Evolutionary conservation across 2,113 vertebrate species (phyloP).

Genomic region (Nycticorax nycticorax): DNA sequence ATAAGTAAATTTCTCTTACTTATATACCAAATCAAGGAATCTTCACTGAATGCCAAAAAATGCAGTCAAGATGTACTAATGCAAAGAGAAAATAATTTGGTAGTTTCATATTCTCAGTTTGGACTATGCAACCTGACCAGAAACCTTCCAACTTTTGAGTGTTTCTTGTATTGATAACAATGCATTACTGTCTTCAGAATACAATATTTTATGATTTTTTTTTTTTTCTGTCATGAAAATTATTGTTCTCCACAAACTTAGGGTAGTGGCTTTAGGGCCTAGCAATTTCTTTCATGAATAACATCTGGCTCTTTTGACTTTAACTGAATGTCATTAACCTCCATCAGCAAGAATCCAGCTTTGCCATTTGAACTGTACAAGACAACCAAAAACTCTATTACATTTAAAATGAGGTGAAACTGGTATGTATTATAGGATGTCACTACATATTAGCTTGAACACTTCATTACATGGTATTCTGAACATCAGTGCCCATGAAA

Average conservation of each 20-base stretch:
- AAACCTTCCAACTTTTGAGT: background rate
- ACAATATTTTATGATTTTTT: too few relatives aligned
- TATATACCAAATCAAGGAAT: background rate
- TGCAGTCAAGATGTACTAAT: background rate
- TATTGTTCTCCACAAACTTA: background rate
- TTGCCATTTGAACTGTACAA: background rate
- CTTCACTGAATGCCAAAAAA: background rate
- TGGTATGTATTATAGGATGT: rapidly evolving
- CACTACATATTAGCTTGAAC: background rate
- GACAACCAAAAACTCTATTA: background rate
- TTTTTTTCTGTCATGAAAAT: background rate
- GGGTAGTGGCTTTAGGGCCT: background rate
- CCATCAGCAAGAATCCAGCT: background rate
- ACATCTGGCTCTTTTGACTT: background rate
- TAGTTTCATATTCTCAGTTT: background rate
- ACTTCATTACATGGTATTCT: background rate
- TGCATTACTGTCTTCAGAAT: background rate
- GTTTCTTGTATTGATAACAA: background rate
- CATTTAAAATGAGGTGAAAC: background rate
- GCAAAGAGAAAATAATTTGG: background rate
- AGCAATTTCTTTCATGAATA: background rate
- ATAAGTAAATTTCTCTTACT: background rate
- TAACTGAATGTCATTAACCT: background rate
- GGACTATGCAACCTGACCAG: background rate
- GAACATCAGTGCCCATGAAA: background rate